These are phyloP conservation scores for Bombus waltoni DNA, from an alignment of 1,140 invertebrate genomes.

Conservation along the genomic window DNA sequence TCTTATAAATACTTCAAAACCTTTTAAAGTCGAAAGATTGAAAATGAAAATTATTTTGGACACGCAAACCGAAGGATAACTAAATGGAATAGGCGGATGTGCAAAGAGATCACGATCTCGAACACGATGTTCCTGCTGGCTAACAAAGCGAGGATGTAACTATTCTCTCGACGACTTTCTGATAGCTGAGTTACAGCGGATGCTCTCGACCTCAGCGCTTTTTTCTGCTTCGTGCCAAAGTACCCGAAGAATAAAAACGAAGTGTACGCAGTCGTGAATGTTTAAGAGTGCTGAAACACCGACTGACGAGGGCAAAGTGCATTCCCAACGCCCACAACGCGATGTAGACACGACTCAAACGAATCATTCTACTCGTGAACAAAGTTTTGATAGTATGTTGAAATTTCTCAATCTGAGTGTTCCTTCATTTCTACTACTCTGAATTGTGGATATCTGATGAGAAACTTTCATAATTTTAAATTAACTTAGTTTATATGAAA, in stretches of 20 bases:
- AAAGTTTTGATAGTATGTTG: background rate
- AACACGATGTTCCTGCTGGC: background rate
- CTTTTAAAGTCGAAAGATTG: background rate
- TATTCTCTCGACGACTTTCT: slow-evolving; percentile 30
- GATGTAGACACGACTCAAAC: background rate
- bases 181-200: slow-evolving; percentile 44
- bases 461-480: background rate
- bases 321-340: slow-evolving; percentile 29
- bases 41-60: background rate
- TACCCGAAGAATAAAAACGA: slow-evolving; percentile 53
- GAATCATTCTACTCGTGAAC: slow-evolving; percentile 6
- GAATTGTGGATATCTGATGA: background rate
- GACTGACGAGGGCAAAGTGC: slow-evolving; percentile 18
- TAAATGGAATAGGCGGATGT: too few species aligned
- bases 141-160: slow-evolving; percentile 11
- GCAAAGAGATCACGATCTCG: slow-evolving; percentile 1
- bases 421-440: background rate
- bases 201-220: slow-evolving; percentile 46
- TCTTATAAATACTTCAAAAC: background rate
- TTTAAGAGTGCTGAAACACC: slow-evolving; percentile 49
- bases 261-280: slow-evolving; percentile 42
- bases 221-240: slow-evolving; percentile 50
- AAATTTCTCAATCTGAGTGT: background rate
- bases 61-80: background rate
- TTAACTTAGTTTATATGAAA: background rate